Conservation (phyloP, 2,888 invertebrate species). For the Himalopsyche anomala region DNA sequence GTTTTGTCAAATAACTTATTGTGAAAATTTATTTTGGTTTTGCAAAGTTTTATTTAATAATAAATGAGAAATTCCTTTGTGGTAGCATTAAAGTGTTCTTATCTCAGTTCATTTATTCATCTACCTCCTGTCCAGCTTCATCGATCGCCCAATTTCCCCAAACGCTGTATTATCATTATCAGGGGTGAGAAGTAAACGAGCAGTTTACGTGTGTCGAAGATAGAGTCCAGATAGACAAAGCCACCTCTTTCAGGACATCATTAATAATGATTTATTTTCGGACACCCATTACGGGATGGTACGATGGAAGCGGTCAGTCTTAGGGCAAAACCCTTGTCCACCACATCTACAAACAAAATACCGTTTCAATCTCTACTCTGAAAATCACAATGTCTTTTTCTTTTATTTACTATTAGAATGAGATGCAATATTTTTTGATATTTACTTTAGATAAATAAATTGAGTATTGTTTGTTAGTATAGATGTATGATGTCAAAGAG, state of each 20-base stretch:
- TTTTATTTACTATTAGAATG: background rate
- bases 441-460: slow-evolving; percentile 5
- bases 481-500: slow-evolving; percentile 44
- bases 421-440: background rate
- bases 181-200: slow-evolving; percentile 27
- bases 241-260: slow-evolving; percentile 64
- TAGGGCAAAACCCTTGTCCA: slow-evolving; percentile 17
- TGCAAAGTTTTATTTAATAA: too few species aligned
- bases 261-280: slow-evolving; percentile 66
- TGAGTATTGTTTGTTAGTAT: background rate
- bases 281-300: slow-evolving; percentile 61
- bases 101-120: slow-evolving; percentile 1
- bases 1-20: too few species aligned
- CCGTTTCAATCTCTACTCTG: background rate
- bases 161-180: slow-evolving; percentile 32
- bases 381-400: background rate
- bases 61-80: too few species aligned
- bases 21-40: too few species aligned
- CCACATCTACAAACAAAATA: background rate
- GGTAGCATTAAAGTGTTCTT: background rate
- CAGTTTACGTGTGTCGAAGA: slow-evolving; percentile 63
- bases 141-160: slow-evolving; percentile 34
- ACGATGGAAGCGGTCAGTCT: slow-evolving; percentile 64
- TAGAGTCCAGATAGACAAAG: slow-evolving; percentile 63
- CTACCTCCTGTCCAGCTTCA: slow-evolving; percentile 7